Evolutionary conservation across 2,113 vertebrate species (phyloP), one percentile per base, ranked within the genome.

Genomic region (Ursus arctos): DNA sequence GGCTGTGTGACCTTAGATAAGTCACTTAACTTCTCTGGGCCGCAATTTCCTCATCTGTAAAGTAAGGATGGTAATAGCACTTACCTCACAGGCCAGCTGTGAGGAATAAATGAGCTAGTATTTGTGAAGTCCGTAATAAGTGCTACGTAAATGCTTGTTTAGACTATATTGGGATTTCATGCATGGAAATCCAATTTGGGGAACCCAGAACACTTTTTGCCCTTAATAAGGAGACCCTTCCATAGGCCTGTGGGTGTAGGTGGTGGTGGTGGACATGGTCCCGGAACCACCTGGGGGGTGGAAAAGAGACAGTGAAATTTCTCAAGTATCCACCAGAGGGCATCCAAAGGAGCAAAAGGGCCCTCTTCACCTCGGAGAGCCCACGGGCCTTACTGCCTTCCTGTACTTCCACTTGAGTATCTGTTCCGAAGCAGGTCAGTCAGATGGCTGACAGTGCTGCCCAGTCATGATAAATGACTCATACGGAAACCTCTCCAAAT

Each of bases 271-370:
- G 16, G n/a, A 85, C 40, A 88, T 9, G 43, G 28, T n/a, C 47
- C 15, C 9, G 13, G 49, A 95, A 59, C 22, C 7, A 14, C 69
- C 59, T 10, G 19, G 22, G 31, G 24, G 14, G 28, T 47, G 33
- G 36, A 36, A 84, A 82, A 59, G 15, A 72, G 24, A 36, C 11
- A 13, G 53, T 93, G 85, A 61, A 55, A 65, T 97, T 88, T 86
- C 33, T 49, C 36, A 15, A 26, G 14, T 76, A 7, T 61, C 96
- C 97, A 94, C 96, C 88, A 96, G 97, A 94, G 96, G 97, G 95
- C 97, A 43, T 81, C 79, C 49, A 77, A 24, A 65, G n/a, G 14
- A 19, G 51, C 43, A 0, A 61, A 84, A 67, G 21, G 31, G 5
- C 11, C 36, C 87, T 33, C 12, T 65, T 53, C 33, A 6, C 4